A percentile compares a stretch with the other conserved stretches of the same genome.
Evolutionary conservation across 2,797 vertebrate species (phyloP).

Genomic region (Lithobates sylvaticus): DNA sequence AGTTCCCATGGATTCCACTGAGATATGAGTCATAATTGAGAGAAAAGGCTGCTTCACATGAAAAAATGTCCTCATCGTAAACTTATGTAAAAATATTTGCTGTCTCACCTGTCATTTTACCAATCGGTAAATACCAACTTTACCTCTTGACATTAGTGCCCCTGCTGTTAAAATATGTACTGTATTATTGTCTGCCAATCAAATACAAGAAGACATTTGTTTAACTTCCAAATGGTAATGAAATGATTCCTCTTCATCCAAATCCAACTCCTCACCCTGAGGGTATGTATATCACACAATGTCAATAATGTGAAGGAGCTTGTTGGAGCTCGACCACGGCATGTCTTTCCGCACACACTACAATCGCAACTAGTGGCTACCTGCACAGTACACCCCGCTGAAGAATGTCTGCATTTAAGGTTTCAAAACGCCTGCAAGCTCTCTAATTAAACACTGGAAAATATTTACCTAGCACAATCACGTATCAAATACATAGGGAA

Average conservation of each 20-base stretch:
- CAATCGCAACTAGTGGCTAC: not conserved
- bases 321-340: not conserved
- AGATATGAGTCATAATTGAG: no score
- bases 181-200: no score
- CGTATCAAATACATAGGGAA: not conserved
- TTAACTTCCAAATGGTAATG: not conserved
- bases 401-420: not conserved
- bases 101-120: no score
- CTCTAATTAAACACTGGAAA: not conserved
- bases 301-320: conserved; percentile 11
- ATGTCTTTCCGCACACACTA: not conserved
- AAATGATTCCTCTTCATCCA: not conserved
- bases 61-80: no score
- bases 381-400: not conserved
- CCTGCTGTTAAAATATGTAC: no score
- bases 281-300: conserved; percentile 6
- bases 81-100: no score
- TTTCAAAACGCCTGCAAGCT: not conserved
- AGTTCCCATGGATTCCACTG: no score
- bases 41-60: no score
- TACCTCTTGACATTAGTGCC: no score
- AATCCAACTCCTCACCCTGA: not conserved
- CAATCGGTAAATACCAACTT: no score
- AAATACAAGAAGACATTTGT: not conserved
- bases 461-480: not conserved